These are phyloP conservation scores for Mesochorus sp. DNA, from an alignment of 2,888 invertebrate genomes.

Conservation along the genomic window DNA sequence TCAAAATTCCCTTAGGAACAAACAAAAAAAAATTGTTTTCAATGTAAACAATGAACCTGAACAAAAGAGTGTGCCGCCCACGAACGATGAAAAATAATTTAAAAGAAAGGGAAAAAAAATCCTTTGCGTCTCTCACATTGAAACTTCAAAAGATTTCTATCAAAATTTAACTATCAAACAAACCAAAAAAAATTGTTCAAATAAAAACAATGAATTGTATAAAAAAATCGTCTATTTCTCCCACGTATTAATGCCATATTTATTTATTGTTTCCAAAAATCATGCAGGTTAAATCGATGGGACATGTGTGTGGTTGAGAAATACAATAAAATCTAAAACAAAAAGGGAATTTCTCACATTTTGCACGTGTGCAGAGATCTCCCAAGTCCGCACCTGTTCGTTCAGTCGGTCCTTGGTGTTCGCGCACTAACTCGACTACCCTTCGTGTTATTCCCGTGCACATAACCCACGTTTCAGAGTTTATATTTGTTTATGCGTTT, in stretches of 20 bases:
- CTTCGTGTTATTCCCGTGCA: neutral
- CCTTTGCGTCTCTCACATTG: neutral
- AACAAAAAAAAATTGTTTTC: no score
- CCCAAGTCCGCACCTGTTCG: neutral
- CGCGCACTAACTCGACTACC: no score
- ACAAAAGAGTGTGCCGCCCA: neutral
- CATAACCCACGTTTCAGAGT: neutral
- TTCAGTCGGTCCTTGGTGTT: neutral
- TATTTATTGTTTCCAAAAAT: neutral
- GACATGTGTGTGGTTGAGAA: neutral
- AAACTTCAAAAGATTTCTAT: no score
- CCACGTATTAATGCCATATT: neutral
- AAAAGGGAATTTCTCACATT: neutral
- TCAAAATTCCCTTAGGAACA: no score
- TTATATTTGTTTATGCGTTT: neutral
- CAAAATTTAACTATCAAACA: no score
- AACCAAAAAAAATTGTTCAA: no score
- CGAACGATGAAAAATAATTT: no score
- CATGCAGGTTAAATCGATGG: neutral
- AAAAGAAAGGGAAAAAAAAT: neutral
- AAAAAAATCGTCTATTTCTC: neutral
- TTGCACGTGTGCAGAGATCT: neutral
- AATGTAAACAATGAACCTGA: neutral
- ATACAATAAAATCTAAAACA: neutral
- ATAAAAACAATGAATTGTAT: neutral